phyloP scores from a whole-genome alignment of 2,797 vertebrate species.

The Malacoctenus gilli region DNA sequence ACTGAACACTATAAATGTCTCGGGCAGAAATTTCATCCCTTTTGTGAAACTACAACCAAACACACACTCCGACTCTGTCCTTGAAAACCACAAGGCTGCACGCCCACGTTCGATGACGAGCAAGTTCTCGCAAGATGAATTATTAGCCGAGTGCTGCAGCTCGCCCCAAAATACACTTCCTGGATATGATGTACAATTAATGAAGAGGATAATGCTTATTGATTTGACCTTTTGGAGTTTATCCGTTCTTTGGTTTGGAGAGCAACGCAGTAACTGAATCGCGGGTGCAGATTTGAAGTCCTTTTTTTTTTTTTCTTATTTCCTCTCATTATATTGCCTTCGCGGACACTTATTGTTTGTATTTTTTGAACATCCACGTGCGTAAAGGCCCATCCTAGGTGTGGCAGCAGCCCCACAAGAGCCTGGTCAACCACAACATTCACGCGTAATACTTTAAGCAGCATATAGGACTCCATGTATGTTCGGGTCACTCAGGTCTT shows the following conservation, averaged over 20 bases:
- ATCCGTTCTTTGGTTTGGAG: slow-evolving; percentile 45
- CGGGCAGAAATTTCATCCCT: slow-evolving; percentile 1
- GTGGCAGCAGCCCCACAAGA: slow-evolving; percentile 4
- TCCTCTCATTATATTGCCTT: not conserved
- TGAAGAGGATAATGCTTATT: slow-evolving; percentile 61
- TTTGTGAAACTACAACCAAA: slow-evolving; percentile 14
- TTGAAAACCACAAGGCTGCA: slow-evolving; percentile 4
- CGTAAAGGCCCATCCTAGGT: not conserved
- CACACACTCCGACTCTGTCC: not conserved
- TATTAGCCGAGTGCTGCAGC: slow-evolving; percentile 35
- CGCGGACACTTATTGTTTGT: not conserved
- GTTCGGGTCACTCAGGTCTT: slow-evolving; percentile 28
- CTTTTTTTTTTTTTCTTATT: not conserved
- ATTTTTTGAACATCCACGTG: not conserved
- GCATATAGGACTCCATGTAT: slow-evolving; percentile 10
- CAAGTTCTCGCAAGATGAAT: slow-evolving; percentile 16
- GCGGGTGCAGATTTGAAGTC: slow-evolving; percentile 10
- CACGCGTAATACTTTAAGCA: slow-evolving; percentile 28
- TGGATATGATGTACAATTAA: slow-evolving; percentile 53
- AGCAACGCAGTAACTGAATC: slow-evolving; percentile 48
- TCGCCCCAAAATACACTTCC: slow-evolving; percentile 39
- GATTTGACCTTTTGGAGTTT: slow-evolving; percentile 62
- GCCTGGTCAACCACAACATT: slow-evolving; percentile 5
- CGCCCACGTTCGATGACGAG: slow-evolving; percentile 11
- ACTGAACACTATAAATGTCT: too few relatives aligned